Evolutionary conservation across 2,797 vertebrate species (phyloP), one percentile per base, ranked within the genome.

Genomic region (Cyclopterus lumpus): DNA sequence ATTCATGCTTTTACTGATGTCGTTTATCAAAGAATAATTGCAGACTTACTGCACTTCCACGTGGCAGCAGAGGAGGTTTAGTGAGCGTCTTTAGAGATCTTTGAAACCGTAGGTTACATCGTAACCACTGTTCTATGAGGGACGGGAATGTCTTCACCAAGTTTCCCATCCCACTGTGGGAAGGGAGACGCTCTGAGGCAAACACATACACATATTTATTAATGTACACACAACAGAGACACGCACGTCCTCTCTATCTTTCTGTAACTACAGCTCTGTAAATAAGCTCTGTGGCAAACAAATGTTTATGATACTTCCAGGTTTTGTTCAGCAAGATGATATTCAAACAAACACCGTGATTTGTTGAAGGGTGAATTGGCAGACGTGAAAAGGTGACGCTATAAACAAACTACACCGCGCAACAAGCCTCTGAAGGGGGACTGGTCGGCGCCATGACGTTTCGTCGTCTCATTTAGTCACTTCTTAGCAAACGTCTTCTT

Each of bases 1-100:
- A 58, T 83, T 77, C 49, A 71, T 68, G 44, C 15, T 63, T 71
- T 75, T 48, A 32, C 8, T 36, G 44, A 15, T 7, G 8, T 1
- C 22, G 6, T 63, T 71, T 71, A 16, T 36, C 2, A 70, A 62
- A 77, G 59, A 44, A 62, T 54, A 36, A 79, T 55, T 36, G 2
- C 24, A 60, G 22, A 61, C 38, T 60, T 12, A 1, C 28, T 55
- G 11, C 16, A 24, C 22, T 51, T 64, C 11, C 75, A 48, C 36
- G 6, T 32, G 40, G 34, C 20, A 42, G 48, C 24, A 24, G 10
- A 48, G 16, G 20, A 20, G 7, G 15, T 70, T 77, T 20, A 38
- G 2, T 8, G 60, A 8, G 38, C 20, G 30, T 70, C 8, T 46
- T 40, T 62, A 22, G 34, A 59, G 20, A 59, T 20, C 22, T 58